A percentile compares a stretch with the other conserved stretches of the same genome.
These are phyloP conservation scores for Cataglyphis cursor DNA, from an alignment of 2,888 invertebrate genomes.

Conservation along the genomic window DNA sequence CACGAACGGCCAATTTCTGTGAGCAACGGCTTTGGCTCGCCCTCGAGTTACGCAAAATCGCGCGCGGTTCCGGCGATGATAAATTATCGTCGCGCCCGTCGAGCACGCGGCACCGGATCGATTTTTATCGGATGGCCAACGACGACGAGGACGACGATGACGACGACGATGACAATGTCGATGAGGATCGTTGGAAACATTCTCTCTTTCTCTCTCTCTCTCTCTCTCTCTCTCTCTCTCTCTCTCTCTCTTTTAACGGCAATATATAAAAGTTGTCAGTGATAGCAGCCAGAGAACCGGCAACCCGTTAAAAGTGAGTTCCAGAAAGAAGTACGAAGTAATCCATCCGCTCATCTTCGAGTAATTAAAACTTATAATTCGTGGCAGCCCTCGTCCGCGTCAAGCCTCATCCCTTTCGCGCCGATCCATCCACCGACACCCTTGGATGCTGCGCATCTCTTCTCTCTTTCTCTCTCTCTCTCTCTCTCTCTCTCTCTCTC, in stretches of 20 bases:
- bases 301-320: constrained; percentile 74
- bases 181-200: constrained; percentile 7
- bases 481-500: constrained; percentile 38
- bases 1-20: constrained; percentile 74
- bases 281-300: constrained; percentile 57
- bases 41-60: constrained; percentile 75
- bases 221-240: constrained; percentile 35
- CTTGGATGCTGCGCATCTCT: constrained; percentile 47
- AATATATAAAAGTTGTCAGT: constrained; percentile 68
- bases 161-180: constrained; percentile 16
- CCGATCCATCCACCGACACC: constrained; percentile 62
- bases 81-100: constrained; percentile 69
- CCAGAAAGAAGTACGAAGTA: constrained; percentile 78
- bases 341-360: constrained; percentile 83
- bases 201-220: neutral
- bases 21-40: constrained; percentile 70
- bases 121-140: constrained; percentile 65
- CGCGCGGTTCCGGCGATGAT: constrained; percentile 71
- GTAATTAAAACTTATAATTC: constrained; percentile 85
- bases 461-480: constrained; percentile 37
- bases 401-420: constrained; percentile 55
- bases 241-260: constrained; percentile 31
- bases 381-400: constrained; percentile 71
- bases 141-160: constrained; percentile 10
- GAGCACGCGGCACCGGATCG: constrained; percentile 69